Percentiles rank a stretch among this genome's conserved stretches.
These are phyloP conservation scores for Acanthoscelides obtectus DNA, from an alignment of 2,888 invertebrate species.

Conservation along the genomic window DNA sequence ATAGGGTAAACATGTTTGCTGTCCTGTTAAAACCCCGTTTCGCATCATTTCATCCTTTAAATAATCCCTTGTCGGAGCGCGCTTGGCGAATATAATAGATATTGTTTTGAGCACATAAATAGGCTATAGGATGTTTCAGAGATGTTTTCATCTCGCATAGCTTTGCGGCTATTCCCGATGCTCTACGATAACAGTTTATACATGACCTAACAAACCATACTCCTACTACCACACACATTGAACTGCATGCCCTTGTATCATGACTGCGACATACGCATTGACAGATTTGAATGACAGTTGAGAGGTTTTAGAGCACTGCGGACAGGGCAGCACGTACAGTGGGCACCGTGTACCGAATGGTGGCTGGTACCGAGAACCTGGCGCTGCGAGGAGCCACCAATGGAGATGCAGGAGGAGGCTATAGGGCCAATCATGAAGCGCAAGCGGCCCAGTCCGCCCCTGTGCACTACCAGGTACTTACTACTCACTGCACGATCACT, in stretches of 20 bases:
- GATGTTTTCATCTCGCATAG: too few relatives aligned
- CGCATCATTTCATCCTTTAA: too few relatives aligned
- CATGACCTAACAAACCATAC: too few relatives aligned
- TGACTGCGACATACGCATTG: background rate
- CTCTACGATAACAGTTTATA: too few relatives aligned
- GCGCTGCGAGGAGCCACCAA: constrained; percentile 61
- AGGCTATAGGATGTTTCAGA: too few relatives aligned
- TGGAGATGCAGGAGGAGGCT: constrained; percentile 26
- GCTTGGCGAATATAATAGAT: too few relatives aligned
- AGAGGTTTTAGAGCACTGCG: constrained; percentile 63
- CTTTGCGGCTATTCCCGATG: too few relatives aligned
- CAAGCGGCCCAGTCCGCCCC: constrained; percentile 16
- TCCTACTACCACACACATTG: too few relatives aligned
- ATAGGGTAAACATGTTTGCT: too few relatives aligned
- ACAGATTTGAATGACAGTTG: background rate
- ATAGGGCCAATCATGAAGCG: constrained; percentile 13
- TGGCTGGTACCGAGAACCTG: constrained; percentile 72
- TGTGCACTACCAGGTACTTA: constrained; percentile 15
- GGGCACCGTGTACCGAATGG: constrained; percentile 72
- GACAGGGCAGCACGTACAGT: constrained; percentile 77
- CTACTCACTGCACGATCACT: background rate
- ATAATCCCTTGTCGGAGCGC: too few relatives aligned
- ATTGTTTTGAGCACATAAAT: too few relatives aligned
- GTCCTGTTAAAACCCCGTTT: too few relatives aligned
- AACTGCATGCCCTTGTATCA: background rate